Percentiles rank a stretch among this genome's conserved stretches.
Evolutionary conservation across 2,113 vertebrate species (phyloP).

Genomic region (Austrofundulus limnaeus): DNA sequence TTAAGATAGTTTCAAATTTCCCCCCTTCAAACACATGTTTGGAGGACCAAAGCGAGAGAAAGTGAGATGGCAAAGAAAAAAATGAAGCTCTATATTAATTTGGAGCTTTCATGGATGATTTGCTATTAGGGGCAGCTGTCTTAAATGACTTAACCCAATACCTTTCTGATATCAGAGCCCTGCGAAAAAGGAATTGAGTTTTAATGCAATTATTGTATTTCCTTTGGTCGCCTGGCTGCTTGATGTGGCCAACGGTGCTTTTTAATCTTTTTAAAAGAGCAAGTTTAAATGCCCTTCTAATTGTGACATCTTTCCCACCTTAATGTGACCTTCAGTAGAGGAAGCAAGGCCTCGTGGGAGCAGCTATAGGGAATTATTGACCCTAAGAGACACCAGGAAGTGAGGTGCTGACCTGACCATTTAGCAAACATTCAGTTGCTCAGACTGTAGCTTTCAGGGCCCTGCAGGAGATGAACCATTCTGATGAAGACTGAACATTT

Average conservation of each 20-base stretch:
- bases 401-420: slow-evolving; percentile 50
- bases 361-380: slow-evolving; percentile 67
- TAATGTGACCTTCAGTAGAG: slow-evolving; percentile 75
- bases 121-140: slow-evolving; percentile 87
- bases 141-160: slow-evolving; percentile 88
- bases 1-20: slow-evolving; percentile 94
- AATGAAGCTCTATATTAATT: slow-evolving; percentile 99
- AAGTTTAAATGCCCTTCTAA: slow-evolving; percentile 79
- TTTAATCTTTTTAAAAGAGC: slow-evolving; percentile 79
- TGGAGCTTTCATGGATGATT: slow-evolving; percentile 90
- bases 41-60: slow-evolving; percentile 74
- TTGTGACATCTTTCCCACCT: slow-evolving; percentile 77
- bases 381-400: slow-evolving; percentile 68
- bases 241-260: slow-evolving; percentile 72
- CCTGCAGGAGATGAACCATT: slow-evolving; percentile 12
- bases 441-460: slow-evolving; percentile 28
- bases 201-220: slow-evolving; percentile 87
- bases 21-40: slow-evolving; percentile 90
- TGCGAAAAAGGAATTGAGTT: slow-evolving; percentile 76
- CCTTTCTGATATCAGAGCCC: slow-evolving; percentile 85
- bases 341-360: slow-evolving; percentile 69
- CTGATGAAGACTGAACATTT: slow-evolving; percentile 28
- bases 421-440: slow-evolving; percentile 39
- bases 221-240: slow-evolving; percentile 74
- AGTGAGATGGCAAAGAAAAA: slow-evolving; percentile 82